Evolutionary conservation across 2,113 vertebrate species (phyloP).

Genomic region (Muntiacus reevesi): DNA sequence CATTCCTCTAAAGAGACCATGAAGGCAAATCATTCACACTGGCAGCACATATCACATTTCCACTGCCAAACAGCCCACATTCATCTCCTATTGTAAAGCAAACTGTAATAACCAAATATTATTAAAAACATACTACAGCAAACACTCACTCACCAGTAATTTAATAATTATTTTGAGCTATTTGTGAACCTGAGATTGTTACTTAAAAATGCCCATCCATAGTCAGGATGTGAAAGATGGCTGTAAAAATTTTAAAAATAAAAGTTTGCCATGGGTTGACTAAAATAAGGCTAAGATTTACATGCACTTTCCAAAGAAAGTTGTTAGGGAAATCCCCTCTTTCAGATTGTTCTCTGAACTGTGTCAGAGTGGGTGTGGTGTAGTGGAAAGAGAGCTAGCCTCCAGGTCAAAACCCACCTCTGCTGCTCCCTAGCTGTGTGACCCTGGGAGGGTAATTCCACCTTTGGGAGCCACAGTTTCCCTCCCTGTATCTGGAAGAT

Average conservation of each 20-base stretch:
- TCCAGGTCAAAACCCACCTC: background rate
- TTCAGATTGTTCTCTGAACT: background rate
- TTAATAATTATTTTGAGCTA: slow-evolving; percentile 7
- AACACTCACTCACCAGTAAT: background rate
- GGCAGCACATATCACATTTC: background rate
- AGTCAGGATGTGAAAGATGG: background rate
- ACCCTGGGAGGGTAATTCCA: background rate
- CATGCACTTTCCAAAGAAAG: background rate
- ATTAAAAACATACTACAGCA: background rate
- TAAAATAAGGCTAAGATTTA: background rate
- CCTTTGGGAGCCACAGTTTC: background rate
- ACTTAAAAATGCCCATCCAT: background rate
- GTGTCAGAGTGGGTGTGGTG: background rate
- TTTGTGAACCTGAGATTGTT: background rate
- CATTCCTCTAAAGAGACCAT: background rate
- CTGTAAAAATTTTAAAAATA: background rate
- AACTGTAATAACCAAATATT: background rate
- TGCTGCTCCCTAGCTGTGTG: background rate
- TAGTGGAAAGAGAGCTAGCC: background rate
- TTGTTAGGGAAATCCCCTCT: background rate
- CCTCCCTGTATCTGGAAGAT: background rate
- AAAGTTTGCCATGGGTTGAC: background rate
- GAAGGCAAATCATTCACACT: background rate
- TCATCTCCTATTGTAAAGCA: background rate
- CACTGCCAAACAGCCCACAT: background rate